phyloP scores from a whole-genome alignment of 2,888 invertebrate genomes.

The Gymnosoma rotundatum region DNA sequence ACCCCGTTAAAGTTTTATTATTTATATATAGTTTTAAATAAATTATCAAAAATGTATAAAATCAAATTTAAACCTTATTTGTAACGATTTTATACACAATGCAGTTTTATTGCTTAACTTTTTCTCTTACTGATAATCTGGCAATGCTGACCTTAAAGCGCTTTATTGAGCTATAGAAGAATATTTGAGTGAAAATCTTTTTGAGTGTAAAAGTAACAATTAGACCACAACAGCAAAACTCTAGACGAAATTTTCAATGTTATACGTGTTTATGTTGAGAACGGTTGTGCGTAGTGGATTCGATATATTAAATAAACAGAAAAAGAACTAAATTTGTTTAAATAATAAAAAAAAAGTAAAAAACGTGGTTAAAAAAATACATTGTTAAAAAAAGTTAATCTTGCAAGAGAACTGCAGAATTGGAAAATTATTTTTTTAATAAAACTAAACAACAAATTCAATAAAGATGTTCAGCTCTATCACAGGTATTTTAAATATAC shows the following conservation, averaged over 20 bases:
- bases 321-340: constrained; percentile 12
- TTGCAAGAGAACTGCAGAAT: constrained; percentile 3
- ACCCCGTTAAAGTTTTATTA: too few relatives aligned
- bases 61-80: too few relatives aligned
- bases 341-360: constrained; percentile 42
- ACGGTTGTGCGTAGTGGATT: constrained; percentile 73
- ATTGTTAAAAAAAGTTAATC: constrained; percentile 24
- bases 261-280: constrained; percentile 77
- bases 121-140: too few relatives aligned
- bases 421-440: constrained; percentile 31
- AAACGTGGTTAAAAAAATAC: constrained; percentile 28
- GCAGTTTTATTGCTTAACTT: too few relatives aligned
- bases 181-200: constrained; percentile 14
- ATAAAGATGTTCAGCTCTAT: constrained; percentile 81
- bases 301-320: constrained; percentile 19
- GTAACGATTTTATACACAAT: too few relatives aligned
- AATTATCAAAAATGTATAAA: too few relatives aligned
- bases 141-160: too few relatives aligned
- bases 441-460: constrained; percentile 43
- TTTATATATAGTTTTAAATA: too few relatives aligned
- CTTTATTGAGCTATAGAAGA: background rate
- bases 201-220: constrained; percentile 11
- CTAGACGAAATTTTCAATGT: constrained; percentile 61
- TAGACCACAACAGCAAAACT: constrained; percentile 29
- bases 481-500: constrained; percentile 77